Conservation (phyloP, 2,113 vertebrate genomes). For the Campylomormyrus numenius region DNA sequence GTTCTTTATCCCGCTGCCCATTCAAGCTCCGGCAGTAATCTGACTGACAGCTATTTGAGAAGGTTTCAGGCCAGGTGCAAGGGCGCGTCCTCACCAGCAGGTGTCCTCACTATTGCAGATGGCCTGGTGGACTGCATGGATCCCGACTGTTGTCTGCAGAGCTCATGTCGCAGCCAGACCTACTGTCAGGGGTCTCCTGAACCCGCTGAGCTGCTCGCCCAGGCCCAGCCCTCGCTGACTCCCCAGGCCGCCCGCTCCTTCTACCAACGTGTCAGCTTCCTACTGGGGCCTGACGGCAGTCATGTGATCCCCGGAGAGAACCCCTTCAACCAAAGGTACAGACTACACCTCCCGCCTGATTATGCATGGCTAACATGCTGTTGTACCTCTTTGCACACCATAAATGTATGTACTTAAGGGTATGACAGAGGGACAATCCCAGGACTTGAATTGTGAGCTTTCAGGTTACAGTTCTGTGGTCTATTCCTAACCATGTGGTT, state of each 20-base stretch:
- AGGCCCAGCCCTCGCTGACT: constrained; percentile 72
- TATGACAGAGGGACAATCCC: background rate
- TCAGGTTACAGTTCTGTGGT: background rate
- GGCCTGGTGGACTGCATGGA: constrained; percentile 93
- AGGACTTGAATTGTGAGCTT: background rate
- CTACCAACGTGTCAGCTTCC: constrained; percentile 88
- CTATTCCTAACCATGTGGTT: background rate
- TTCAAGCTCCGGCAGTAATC: background rate
- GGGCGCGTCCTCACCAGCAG: background rate
- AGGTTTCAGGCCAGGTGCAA: background rate
- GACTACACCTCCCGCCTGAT: background rate
- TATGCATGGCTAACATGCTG: background rate
- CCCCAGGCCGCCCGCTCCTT: constrained; percentile 92
- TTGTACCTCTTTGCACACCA: background rate
- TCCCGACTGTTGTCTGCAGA: constrained; percentile 93
- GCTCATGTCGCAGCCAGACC: constrained; percentile 84
- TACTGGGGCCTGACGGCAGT: constrained; percentile 82
- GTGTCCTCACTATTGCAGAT: constrained; percentile 64
- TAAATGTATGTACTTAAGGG: background rate
- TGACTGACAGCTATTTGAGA: background rate
- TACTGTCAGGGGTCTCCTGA: constrained; percentile 88
- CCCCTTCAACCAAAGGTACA: constrained; percentile 90
- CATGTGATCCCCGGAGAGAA: constrained; percentile 82
- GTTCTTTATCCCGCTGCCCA: background rate
- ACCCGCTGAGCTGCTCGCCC: constrained; percentile 83